A percentile compares a stretch with the other conserved stretches of the same genome.
Evolutionary conservation across 2,797 vertebrate genomes (phyloP).

Genomic region (Falco concolor): DNA sequence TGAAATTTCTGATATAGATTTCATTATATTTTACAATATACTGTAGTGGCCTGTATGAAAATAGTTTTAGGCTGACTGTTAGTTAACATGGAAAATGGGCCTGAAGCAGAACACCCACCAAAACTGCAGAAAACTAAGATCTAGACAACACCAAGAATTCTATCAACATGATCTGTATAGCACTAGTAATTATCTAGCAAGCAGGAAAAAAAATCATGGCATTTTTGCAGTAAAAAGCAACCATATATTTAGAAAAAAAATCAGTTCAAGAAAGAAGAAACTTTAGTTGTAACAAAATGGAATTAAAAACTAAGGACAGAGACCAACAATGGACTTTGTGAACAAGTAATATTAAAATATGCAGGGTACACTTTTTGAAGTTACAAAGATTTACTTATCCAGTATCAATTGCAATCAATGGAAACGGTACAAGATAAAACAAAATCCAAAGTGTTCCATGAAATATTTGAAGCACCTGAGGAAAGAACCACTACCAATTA

Average conservation of each 20-base stretch:
- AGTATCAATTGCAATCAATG: not conserved
- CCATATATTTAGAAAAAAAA: not conserved
- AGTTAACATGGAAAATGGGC: not conserved
- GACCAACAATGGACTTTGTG: not conserved
- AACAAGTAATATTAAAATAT: not conserved
- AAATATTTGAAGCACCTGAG: not conserved
- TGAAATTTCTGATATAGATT: not conserved
- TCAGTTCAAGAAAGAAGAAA: not conserved
- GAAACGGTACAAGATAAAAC: not conserved
- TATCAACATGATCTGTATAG: not conserved
- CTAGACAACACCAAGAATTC: not conserved
- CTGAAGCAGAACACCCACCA: not conserved
- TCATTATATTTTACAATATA: not conserved
- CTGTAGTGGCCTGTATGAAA: not conserved
- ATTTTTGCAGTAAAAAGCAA: not conserved
- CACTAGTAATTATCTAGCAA: not conserved
- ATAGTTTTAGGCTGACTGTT: not conserved
- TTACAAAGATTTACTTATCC: not conserved
- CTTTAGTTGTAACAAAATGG: not conserved
- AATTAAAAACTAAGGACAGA: not conserved
- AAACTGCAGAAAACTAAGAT: not conserved
- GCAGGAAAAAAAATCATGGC: not conserved
- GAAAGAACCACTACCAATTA: not conserved
- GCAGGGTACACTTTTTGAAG: not conserved
- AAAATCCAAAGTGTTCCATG: not conserved